Evolutionary conservation across 2,888 invertebrate species (phyloP).

Genomic region (Hermaeophaga mercurialis): DNA sequence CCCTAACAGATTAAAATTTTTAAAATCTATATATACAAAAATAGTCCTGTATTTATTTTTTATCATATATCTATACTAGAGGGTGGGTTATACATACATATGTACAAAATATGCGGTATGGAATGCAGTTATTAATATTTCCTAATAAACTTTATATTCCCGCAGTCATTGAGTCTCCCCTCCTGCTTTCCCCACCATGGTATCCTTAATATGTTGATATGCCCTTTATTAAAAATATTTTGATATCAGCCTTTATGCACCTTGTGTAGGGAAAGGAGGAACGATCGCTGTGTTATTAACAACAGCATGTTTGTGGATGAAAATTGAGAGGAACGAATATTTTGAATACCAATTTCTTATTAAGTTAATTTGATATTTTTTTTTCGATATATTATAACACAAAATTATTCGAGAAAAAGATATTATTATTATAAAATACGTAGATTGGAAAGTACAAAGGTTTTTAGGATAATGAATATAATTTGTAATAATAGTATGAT

Average conservation of each 20-base stretch:
- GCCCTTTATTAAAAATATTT: slow-evolving; percentile 45
- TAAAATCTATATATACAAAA: too few relatives aligned
- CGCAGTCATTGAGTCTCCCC: slow-evolving; percentile 35
- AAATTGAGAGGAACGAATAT: slow-evolving; percentile 19
- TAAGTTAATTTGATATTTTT: not conserved
- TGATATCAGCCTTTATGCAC: slow-evolving; percentile 34
- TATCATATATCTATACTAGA: too few relatives aligned
- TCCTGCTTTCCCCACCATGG: not conserved
- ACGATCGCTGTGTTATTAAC: slow-evolving; percentile 15
- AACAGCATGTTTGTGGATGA: slow-evolving; percentile 22
- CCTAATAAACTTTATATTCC: slow-evolving; percentile 36
- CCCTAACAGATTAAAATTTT: too few relatives aligned
- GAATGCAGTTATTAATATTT: slow-evolving; percentile 45
- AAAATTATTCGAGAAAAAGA: too few relatives aligned
- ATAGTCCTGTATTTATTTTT: too few relatives aligned
- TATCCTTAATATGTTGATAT: slow-evolving; percentile 30
- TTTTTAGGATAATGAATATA: too few relatives aligned
- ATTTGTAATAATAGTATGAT: too few relatives aligned
- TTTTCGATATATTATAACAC: not conserved
- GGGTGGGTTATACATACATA: not conserved
- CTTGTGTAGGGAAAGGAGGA: slow-evolving; percentile 26
- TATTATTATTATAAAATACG: too few relatives aligned
- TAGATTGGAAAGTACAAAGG: too few relatives aligned
- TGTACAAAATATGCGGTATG: slow-evolving; percentile 34
- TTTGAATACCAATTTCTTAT: slow-evolving; percentile 25